These are phyloP conservation scores for Ruditapes philippinarum DNA, from an alignment of 1,140 invertebrate species.

Conservation along the genomic window DNA sequence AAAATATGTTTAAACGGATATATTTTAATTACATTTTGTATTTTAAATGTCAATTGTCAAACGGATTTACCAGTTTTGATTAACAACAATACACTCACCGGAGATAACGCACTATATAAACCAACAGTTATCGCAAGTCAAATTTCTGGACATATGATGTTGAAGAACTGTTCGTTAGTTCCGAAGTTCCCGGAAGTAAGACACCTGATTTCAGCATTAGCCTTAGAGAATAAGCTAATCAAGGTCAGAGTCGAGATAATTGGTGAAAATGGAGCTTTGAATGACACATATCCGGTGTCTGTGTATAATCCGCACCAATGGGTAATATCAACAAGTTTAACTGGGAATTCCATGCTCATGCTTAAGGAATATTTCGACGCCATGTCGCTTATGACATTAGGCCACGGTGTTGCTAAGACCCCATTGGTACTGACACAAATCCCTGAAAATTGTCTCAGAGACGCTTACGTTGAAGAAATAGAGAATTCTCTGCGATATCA, in stretches of 20 bases:
- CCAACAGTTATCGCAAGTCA: background rate
- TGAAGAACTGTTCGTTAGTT: conserved; percentile 3
- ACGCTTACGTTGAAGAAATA: background rate
- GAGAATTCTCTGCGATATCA: background rate
- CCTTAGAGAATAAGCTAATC: conserved; percentile 1
- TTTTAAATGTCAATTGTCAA: background rate
- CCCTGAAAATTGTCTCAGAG: conserved; percentile 4
- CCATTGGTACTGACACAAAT: background rate
- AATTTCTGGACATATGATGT: background rate
- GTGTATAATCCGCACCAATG: conserved; percentile 8
- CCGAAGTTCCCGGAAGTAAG: conserved; percentile 15
- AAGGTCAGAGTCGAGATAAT: conserved; percentile 14
- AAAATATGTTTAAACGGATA: too few relatives aligned
- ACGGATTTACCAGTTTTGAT: background rate
- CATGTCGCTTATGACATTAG: conserved; percentile 33
- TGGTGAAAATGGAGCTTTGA: background rate
- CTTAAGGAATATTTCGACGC: conserved; percentile 38
- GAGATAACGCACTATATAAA: background rate
- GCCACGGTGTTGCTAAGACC: conserved; percentile 17
- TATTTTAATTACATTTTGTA: background rate
- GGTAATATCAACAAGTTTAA: conserved; percentile 31
- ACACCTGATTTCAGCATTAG: background rate
- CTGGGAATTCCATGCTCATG: conserved; percentile 39
- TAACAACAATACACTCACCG: background rate
- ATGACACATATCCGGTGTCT: background rate